A percentile compares a stretch with the other conserved stretches of the same genome.
Evolutionary conservation across 2,888 invertebrate species (phyloP).

Genomic region (Hemaris fuciformis): DNA sequence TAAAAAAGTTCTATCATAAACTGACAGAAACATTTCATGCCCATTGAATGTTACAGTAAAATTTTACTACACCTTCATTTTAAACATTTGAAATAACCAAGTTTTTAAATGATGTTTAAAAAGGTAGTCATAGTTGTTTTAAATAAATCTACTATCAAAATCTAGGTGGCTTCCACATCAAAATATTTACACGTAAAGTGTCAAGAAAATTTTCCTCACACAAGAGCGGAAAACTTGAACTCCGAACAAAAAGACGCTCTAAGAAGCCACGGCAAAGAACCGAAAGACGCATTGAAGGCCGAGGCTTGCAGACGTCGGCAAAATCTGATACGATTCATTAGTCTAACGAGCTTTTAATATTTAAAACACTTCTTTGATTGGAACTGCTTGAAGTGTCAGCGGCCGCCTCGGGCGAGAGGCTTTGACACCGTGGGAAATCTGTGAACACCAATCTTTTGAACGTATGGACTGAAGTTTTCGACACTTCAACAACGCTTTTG

Average conservation of each 20-base stretch:
- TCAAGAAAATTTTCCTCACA: constrained; percentile 1
- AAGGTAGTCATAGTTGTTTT: too few relatives aligned
- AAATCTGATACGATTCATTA: constrained; percentile 83
- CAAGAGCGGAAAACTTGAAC: neutral
- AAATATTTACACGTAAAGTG: neutral
- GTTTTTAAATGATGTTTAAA: too few relatives aligned
- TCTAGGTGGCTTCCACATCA: neutral
- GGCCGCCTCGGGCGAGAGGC: constrained; percentile 49
- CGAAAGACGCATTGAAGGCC: constrained; percentile 63
- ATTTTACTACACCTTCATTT: too few relatives aligned
- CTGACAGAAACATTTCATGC: too few relatives aligned
- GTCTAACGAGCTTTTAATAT: constrained; percentile 80
- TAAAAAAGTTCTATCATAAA: too few relatives aligned
- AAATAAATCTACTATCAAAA: too few relatives aligned
- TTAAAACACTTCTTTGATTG: constrained; percentile 75
- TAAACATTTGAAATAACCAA: too few relatives aligned
- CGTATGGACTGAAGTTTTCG: constrained; percentile 47
- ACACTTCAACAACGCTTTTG: constrained; percentile 41
- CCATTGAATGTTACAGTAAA: too few relatives aligned
- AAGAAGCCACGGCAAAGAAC: constrained; percentile 52
- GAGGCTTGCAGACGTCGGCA: constrained; percentile 51
- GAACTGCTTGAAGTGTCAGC: constrained; percentile 66
- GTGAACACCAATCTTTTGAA: constrained; percentile 42
- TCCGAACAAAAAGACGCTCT: constrained; percentile 5
- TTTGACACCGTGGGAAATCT: constrained; percentile 42